These are phyloP conservation scores for Virgularia gustaviana DNA, from an alignment of 92 coral and sea anemone species.

Conservation along the genomic window DNA sequence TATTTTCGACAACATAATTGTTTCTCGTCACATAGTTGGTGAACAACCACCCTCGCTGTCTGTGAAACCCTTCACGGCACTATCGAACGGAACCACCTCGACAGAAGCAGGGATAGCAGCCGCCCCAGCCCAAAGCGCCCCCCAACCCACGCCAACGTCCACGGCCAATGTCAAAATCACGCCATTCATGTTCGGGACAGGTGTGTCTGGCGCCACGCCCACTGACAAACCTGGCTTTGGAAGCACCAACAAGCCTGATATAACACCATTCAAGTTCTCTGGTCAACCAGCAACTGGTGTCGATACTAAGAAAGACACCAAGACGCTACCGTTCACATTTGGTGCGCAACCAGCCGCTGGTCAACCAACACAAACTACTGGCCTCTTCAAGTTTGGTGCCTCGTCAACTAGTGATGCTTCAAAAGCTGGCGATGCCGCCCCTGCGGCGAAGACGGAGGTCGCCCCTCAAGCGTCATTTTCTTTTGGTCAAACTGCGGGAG, in stretches of 20 bases:
- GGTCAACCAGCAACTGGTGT: neutral
- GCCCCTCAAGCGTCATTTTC: neutral
- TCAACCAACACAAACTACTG: neutral
- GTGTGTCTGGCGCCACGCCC: neutral
- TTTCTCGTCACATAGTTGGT: too few relatives aligned
- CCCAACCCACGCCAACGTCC: neutral
- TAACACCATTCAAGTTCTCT: neutral
- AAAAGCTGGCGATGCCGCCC: neutral
- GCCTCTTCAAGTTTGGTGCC: constrained; percentile 19
- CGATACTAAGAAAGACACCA: neutral
- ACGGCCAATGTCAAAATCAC: neutral
- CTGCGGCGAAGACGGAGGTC: neutral
- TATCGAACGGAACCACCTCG: neutral
- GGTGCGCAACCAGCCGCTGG: neutral
- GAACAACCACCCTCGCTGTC: neutral
- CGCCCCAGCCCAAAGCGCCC: neutral
- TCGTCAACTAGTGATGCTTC: neutral
- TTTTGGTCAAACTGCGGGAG: neutral
- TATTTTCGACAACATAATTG: neutral
- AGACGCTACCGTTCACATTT: constrained; percentile 9
- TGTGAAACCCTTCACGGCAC: neutral
- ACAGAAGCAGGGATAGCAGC: neutral
- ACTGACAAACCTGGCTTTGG: neutral
- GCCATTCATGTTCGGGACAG: neutral
- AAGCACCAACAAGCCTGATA: neutral